These are phyloP conservation scores for Drosophila multiciliata DNA, from an alignment of 2,888 invertebrate genomes.

Conservation along the genomic window DNA sequence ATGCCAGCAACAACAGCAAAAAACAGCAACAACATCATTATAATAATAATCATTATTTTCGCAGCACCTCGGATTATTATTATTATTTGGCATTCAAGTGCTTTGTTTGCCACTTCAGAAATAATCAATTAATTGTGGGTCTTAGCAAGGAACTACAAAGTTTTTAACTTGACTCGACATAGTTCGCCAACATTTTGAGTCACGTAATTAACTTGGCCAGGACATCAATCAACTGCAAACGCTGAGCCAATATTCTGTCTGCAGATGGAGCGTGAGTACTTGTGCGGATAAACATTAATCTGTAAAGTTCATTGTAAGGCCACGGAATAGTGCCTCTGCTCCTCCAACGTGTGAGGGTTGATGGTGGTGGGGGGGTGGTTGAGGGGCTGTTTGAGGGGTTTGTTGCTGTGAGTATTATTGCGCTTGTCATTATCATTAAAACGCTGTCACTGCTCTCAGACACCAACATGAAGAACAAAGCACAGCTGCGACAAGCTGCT, in stretches of 20 bases:
- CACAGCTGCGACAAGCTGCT: slow-evolving; percentile 52
- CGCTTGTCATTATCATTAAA: slow-evolving; percentile 79
- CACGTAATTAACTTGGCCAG: slow-evolving; percentile 76
- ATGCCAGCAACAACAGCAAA: slow-evolving; percentile 10
- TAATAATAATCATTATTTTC: slow-evolving; percentile 71
- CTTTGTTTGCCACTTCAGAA: slow-evolving; percentile 48
- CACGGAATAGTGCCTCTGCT: slow-evolving; percentile 37
- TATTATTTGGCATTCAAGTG: slow-evolving; percentile 55
- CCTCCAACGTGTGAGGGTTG: neutral
- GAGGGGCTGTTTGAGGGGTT: neutral
- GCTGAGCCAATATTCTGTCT: slow-evolving; percentile 17
- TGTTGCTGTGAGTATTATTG: slow-evolving; percentile 67
- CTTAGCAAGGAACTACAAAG: slow-evolving; percentile 51
- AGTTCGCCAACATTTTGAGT: slow-evolving; percentile 60
- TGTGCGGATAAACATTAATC: slow-evolving; percentile 78
- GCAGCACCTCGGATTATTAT: slow-evolving; percentile 46
- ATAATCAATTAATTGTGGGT: slow-evolving; percentile 76
- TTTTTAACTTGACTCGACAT: slow-evolving; percentile 50
- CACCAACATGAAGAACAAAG: slow-evolving; percentile 47
- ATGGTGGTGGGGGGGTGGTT: neutral
- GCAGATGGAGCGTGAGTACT: slow-evolving; percentile 46
- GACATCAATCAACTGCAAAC: slow-evolving; percentile 71
- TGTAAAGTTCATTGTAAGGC: slow-evolving; percentile 61
- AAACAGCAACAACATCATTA: slow-evolving; percentile 32
- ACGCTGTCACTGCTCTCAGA: slow-evolving; percentile 39